phyloP scores from a whole-genome alignment of 1,140 invertebrate species.

The Drosophila carrolli region DNA sequence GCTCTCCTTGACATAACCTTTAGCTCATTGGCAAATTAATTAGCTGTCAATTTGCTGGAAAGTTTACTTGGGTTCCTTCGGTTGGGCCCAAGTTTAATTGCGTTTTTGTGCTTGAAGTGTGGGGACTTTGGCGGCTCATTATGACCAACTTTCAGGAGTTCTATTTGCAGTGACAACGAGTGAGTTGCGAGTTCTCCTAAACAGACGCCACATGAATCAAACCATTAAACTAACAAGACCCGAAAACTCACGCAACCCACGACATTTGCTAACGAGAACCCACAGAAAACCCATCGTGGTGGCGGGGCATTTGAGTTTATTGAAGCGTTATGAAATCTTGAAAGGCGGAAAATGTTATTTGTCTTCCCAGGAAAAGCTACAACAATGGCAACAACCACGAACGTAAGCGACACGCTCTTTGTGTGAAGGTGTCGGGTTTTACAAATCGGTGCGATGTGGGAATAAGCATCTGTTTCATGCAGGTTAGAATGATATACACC shows the following conservation, averaged over 20 bases:
- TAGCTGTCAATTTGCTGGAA: conserved; percentile 70
- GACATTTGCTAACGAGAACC: conserved; percentile 52
- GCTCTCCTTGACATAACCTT: conserved; percentile 18
- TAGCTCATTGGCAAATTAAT: conserved; percentile 72
- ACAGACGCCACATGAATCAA: conserved; percentile 54
- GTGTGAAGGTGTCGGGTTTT: conserved; percentile 50
- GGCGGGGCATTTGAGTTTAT: conserved; percentile 43
- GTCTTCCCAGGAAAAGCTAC: conserved; percentile 40
- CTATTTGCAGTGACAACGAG: conserved; percentile 46
- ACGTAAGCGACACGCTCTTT: conserved; percentile 8
- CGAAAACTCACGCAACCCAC: conserved; percentile 29
- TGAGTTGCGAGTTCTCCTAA: conserved; percentile 7
- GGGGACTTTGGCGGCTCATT: conserved; percentile 38
- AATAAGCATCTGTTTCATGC: conserved; percentile 45
- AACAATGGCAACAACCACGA: conserved; percentile 32
- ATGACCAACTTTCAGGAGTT: conserved; percentile 50
- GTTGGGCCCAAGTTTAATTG: conserved; percentile 58
- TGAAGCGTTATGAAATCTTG: conserved; percentile 57
- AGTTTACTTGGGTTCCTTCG: conserved; percentile 33
- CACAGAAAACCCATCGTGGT: conserved; percentile 5
- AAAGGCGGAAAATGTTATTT: conserved; percentile 58
- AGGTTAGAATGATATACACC: conserved; percentile 6
- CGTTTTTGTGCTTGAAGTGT: conserved; percentile 56
- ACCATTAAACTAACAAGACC: conserved; percentile 56
- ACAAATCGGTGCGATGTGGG: conserved; percentile 53